Conservation (phyloP, 2,113 vertebrate genomes). For the Gobiocypris rarus region DNA sequence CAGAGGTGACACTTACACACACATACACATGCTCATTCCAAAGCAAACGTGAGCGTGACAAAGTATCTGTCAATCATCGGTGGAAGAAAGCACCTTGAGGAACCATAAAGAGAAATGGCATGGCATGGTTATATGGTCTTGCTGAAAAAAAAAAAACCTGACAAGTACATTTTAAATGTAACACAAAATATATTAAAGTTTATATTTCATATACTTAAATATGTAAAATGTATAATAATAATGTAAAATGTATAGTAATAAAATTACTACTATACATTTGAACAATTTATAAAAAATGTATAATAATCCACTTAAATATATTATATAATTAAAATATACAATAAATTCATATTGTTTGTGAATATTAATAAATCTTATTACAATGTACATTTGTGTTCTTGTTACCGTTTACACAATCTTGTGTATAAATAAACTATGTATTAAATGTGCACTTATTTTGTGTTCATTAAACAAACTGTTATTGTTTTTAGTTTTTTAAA, state of each 20-base stretch:
- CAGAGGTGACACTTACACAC: conserved; percentile 14
- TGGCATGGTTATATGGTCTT: not conserved
- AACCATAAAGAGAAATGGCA: not conserved
- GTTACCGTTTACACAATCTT: not conserved
- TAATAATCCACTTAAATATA: too few species aligned
- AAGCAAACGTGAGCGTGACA: conserved; percentile 65
- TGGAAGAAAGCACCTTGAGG: conserved; percentile 59
- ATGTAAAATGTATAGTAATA: too few species aligned
- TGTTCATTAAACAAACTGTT: not conserved
- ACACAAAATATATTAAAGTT: not conserved
- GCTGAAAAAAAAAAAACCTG: too few species aligned
- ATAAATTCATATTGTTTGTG: not conserved
- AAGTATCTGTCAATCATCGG: conserved; percentile 64
- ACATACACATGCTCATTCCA: conserved; percentile 57
- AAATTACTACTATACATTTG: too few species aligned
- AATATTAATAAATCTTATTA: not conserved
- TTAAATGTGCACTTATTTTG: not conserved
- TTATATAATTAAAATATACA: not conserved
- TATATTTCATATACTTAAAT: not conserved
- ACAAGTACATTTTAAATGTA: too few species aligned
- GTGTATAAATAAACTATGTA: not conserved
- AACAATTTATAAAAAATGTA: too few species aligned
- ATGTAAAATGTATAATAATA: too few species aligned
- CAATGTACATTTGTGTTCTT: not conserved
- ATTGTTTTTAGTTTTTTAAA: not conserved